These are phyloP conservation scores for Pundamilia nyererei DNA, from an alignment of 2,113 vertebrate species.

Conservation along the genomic window DNA sequence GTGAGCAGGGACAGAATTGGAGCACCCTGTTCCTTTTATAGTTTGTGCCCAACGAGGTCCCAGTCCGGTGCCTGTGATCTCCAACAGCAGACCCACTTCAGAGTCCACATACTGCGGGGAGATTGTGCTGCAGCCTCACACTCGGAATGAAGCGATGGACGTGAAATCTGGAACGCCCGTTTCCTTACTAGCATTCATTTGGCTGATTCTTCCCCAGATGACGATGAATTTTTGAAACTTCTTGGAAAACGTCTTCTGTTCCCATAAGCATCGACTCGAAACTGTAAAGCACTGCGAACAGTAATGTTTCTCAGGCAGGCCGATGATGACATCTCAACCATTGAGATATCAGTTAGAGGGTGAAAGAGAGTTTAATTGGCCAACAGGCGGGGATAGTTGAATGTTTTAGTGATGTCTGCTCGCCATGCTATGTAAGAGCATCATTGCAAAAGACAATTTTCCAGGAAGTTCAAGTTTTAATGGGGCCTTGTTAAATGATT, in stretches of 20 bases:
- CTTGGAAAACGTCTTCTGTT: neutral
- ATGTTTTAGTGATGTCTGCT: neutral
- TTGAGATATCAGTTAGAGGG: neutral
- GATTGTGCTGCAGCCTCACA: constrained; percentile 25
- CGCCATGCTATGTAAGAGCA: neutral
- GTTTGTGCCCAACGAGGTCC: constrained; percentile 35
- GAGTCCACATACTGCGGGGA: neutral
- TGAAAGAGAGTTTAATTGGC: neutral
- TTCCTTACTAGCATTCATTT: neutral
- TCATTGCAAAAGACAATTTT: neutral
- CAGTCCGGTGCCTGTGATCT: constrained; percentile 24
- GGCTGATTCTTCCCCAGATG: neutral
- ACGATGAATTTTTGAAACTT: neutral
- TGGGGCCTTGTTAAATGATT: neutral
- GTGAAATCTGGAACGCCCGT: constrained; percentile 21
- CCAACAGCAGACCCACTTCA: constrained; percentile 42
- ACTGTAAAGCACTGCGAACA: neutral
- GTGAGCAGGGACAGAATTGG: constrained; percentile 67
- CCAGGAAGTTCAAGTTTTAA: neutral
- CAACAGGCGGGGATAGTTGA: neutral
- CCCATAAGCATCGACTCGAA: neutral
- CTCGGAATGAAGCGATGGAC: neutral
- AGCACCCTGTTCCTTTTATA: constrained; percentile 69
- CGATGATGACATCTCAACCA: neutral
- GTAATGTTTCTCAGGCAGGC: neutral